Evolutionary conservation across 2,888 invertebrate species (phyloP).

Genomic region (Campopleginae sp.): DNA sequence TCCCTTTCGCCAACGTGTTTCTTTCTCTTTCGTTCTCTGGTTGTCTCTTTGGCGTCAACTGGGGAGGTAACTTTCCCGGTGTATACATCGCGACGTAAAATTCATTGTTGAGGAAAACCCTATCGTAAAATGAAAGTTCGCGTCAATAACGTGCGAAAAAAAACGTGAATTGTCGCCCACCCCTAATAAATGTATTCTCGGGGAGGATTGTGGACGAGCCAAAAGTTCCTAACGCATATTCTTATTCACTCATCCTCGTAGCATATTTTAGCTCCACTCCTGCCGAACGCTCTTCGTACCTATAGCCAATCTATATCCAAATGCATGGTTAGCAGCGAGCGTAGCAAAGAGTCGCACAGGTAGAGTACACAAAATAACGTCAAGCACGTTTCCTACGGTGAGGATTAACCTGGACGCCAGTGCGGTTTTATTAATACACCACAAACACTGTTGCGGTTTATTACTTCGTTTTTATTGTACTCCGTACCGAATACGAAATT

Average conservation of each 20-base stretch:
- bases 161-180: slow-evolving; percentile 74
- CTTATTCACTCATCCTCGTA: slow-evolving; percentile 84
- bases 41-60: background rate
- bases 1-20: background rate
- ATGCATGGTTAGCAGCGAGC: slow-evolving; percentile 13
- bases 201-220: slow-evolving; percentile 19
- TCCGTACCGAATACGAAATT: background rate
- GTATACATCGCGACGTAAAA: slow-evolving; percentile 33
- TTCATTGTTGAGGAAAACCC: slow-evolving; percentile 71
- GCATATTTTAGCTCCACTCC: slow-evolving; percentile 2
- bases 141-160: slow-evolving; percentile 37
- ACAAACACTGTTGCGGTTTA: slow-evolving; percentile 75
- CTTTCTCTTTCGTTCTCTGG: background rate
- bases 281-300: background rate
- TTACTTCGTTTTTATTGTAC: slow-evolving; percentile 71
- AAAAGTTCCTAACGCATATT: slow-evolving; percentile 19
- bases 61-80: slow-evolving; percentile 29
- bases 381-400: background rate
- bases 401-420: slow-evolving; percentile 50
- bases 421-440: slow-evolving; percentile 77
- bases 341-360: background rate
- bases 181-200: slow-evolving; percentile 71
- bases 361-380: slow-evolving; percentile 3
- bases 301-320: background rate
- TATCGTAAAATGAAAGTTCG: slow-evolving; percentile 78